These are phyloP conservation scores for Delphinapterus leucas DNA, from an alignment of 2,113 vertebrate species.

Conservation along the genomic window DNA sequence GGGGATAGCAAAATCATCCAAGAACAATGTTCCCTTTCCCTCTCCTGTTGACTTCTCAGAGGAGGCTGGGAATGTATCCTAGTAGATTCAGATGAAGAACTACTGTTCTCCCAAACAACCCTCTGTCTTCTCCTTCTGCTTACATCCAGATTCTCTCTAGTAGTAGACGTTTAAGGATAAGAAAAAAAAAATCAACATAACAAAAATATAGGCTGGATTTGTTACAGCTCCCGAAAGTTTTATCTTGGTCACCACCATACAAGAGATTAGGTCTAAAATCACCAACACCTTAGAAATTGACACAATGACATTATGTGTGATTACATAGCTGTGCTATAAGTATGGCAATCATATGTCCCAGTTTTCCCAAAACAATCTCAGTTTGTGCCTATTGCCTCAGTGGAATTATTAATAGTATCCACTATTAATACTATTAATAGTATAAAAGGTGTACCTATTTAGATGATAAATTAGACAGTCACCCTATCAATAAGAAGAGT, in stretches of 20 bases:
- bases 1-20: background rate
- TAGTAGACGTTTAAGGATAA: background rate
- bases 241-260: background rate
- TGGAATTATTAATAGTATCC: background rate
- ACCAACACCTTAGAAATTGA: background rate
- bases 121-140: background rate
- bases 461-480: background rate
- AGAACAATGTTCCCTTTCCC: background rate
- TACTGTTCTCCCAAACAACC: background rate
- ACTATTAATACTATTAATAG: background rate
- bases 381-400: background rate
- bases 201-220: background rate
- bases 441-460: background rate
- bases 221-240: background rate
- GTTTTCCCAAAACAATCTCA: background rate
- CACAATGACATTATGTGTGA: background rate
- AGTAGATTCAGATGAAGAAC: background rate
- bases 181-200: background rate
- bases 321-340: background rate
- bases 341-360: background rate
- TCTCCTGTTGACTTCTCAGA: background rate
- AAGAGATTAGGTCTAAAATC: background rate
- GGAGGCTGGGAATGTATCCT: background rate
- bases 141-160: background rate
- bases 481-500: background rate